Conservation (phyloP, 1,140 invertebrate genomes). For the Akabosia matsudoensis region DNA sequence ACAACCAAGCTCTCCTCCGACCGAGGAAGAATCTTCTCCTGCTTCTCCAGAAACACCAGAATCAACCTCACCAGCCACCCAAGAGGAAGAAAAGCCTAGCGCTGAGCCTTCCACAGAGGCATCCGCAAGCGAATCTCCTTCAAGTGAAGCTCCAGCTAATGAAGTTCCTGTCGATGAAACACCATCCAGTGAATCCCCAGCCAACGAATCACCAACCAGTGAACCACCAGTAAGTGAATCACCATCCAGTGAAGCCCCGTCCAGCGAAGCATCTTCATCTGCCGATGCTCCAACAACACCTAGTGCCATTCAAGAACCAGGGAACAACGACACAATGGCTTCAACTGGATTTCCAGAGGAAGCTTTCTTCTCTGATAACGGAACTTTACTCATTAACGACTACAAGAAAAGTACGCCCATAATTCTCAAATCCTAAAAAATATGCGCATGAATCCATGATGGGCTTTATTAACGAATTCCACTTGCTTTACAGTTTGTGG, state of each 20-base stretch:
- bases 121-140: neutral
- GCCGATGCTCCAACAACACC: neutral
- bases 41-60: neutral
- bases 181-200: neutral
- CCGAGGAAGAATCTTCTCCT: neutral
- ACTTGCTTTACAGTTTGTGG: conserved; percentile 77
- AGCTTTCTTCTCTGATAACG: conserved; percentile 46
- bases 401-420: conserved; percentile 43
- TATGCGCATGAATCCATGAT: neutral
- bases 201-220: neutral
- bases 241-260: conserved; percentile 1
- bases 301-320: conserved; percentile 1
- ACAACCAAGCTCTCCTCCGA: neutral
- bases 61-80: neutral
- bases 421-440: too few relatives aligned
- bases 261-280: neutral
- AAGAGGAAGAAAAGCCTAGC: neutral
- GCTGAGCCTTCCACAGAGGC: neutral
- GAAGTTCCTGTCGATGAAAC: neutral
- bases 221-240: neutral
- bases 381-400: conserved; percentile 43
- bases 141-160: neutral
- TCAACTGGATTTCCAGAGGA: conserved; percentile 19
- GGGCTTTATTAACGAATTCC: too few relatives aligned
- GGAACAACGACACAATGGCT: neutral